Evolutionary conservation across 53 echinoderm and acorn worm genomes (phyloP).

Genomic region (Mesocentrotus franciscanus): DNA sequence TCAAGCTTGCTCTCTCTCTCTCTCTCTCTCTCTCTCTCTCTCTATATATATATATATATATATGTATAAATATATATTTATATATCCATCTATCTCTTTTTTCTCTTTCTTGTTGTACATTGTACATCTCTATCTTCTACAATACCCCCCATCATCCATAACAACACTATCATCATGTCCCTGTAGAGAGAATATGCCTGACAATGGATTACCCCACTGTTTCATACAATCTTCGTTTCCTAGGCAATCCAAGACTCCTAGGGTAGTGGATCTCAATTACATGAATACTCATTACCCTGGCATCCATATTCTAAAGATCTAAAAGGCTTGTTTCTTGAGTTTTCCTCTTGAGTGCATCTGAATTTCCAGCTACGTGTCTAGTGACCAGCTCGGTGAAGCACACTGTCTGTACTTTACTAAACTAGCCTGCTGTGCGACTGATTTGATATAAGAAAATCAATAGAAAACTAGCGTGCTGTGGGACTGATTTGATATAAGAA

Average conservation of each 20-base stretch:
- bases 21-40: background rate
- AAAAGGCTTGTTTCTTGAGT: background rate
- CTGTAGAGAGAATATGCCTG: background rate
- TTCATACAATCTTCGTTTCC: background rate
- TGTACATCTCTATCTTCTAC: background rate
- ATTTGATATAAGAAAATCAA: constrained; percentile 33
- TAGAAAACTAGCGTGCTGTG: background rate
- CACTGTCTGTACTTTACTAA: background rate
- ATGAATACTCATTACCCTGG: background rate
- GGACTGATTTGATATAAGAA: constrained; percentile 17
- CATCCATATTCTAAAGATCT: background rate
- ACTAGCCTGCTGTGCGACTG: background rate
- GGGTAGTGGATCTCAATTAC: background rate
- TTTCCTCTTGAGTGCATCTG: background rate
- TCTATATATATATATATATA: background rate
- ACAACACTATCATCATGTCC: background rate
- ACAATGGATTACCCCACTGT: background rate
- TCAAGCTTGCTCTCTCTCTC: background rate
- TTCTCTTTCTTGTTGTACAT: too few species aligned
- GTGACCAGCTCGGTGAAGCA: too few species aligned
- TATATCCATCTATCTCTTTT: too few species aligned
- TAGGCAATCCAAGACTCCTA: background rate
- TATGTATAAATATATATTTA: too few species aligned
- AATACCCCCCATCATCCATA: background rate
- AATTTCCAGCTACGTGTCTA: background rate